A percentile compares a stretch with the other conserved stretches of the same genome.
Conservation (phyloP, 1,140 invertebrate genomes). For the Diploscapter pachys region DNA sequence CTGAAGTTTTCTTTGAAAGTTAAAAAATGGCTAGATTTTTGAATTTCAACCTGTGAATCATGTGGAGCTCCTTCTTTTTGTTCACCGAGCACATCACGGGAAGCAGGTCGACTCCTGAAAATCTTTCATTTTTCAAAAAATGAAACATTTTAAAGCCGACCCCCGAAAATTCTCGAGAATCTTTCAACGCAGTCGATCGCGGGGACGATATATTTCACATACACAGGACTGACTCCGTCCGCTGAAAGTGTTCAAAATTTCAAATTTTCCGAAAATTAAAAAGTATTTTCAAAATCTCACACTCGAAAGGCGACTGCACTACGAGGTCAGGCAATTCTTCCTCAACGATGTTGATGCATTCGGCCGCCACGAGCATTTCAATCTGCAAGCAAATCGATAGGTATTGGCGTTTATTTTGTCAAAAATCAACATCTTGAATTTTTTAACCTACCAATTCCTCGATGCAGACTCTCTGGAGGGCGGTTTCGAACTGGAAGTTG, state of each 20-base stretch:
- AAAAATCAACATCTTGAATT: background rate
- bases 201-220: conserved; percentile 6
- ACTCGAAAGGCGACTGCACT: conserved; percentile 27
- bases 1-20: too few relatives aligned
- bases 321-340: conserved; percentile 8
- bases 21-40: too few relatives aligned
- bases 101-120: too few relatives aligned
- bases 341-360: conserved; percentile 20
- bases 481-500: conserved; percentile 29
- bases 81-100: too few relatives aligned
- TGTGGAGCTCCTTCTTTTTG: too few relatives aligned
- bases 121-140: too few relatives aligned
- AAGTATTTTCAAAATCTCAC: background rate
- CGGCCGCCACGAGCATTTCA: conserved; percentile 8
- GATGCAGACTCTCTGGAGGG: conserved; percentile 28
- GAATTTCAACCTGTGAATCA: too few relatives aligned
- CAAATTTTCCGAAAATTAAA: background rate
- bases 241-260: background rate
- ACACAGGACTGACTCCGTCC: background rate
- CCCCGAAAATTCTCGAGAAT: conserved; percentile 22
- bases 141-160: background rate
- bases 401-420: background rate
- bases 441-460: conserved; percentile 14
- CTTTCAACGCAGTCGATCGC: conserved; percentile 20
- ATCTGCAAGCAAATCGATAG: conserved; percentile 17